phyloP scores from a whole-genome alignment of 2,888 invertebrate genomes.

The Adelognathus sp. region DNA sequence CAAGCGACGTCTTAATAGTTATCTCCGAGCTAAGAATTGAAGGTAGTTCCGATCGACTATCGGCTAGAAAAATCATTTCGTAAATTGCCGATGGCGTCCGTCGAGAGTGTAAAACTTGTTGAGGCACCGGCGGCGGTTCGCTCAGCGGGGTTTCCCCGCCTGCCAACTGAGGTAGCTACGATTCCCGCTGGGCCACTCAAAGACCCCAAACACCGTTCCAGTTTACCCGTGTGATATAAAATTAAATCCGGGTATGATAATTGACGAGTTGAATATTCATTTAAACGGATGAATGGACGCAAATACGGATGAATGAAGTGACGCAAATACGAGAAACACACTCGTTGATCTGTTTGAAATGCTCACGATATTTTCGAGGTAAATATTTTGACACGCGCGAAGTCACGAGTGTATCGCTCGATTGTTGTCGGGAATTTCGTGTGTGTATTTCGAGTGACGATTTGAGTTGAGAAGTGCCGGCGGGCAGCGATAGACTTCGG shows the following conservation, averaged over 20 bases:
- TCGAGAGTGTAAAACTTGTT: constrained; percentile 32
- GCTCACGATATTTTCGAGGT: background rate
- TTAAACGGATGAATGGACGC: background rate
- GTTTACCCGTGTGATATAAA: constrained; percentile 61
- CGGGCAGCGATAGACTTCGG: constrained; percentile 23
- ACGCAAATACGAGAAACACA: background rate
- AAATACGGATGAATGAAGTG: background rate
- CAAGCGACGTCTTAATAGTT: background rate
- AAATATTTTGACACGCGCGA: constrained; percentile 20
- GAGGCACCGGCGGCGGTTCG: constrained; percentile 35
- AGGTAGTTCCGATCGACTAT: background rate
- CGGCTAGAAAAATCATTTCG: constrained; percentile 22
- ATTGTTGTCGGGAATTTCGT: constrained; percentile 48
- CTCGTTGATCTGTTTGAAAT: no score
- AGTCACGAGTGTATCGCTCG: constrained; percentile 8
- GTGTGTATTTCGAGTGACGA: constrained; percentile 21
- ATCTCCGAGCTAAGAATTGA: background rate
- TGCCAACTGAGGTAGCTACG: constrained; percentile 62
- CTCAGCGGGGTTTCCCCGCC: constrained; percentile 66
- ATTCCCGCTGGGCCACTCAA: constrained; percentile 69
- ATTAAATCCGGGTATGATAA: constrained; percentile 58
- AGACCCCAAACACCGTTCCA: constrained; percentile 60
- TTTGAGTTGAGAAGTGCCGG: constrained; percentile 38
- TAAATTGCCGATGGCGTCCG: constrained; percentile 12
- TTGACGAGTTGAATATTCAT: background rate